These are phyloP conservation scores for Brachionichthys hirsutus DNA, from an alignment of 2,113 vertebrate species.

Conservation along the genomic window DNA sequence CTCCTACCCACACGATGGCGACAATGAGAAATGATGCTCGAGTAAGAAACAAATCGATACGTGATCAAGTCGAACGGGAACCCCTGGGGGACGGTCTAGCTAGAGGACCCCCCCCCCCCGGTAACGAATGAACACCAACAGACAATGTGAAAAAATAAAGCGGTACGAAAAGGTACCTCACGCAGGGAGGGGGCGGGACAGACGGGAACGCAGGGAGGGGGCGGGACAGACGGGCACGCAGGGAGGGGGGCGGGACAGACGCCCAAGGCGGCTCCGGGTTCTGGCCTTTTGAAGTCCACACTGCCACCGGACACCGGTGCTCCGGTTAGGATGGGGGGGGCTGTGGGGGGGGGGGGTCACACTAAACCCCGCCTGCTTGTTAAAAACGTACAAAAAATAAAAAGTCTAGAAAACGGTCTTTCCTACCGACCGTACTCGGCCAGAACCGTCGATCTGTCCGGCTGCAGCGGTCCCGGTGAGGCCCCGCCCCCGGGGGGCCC, in stretches of 20 bases:
- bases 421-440: slow-evolving; percentile 75
- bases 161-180: slow-evolving; percentile 63
- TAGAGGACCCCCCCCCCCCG: too few species aligned
- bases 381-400: slow-evolving; percentile 68
- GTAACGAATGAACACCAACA: slow-evolving; percentile 62
- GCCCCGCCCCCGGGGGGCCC: slow-evolving; percentile 10
- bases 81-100: slow-evolving; percentile 10
- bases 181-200: slow-evolving; percentile 51
- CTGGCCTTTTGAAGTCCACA: slow-evolving; percentile 56
- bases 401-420: slow-evolving; percentile 56
- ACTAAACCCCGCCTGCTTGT: slow-evolving; percentile 35
- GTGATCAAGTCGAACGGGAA: slow-evolving; percentile 83
- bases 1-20: slow-evolving; percentile 73
- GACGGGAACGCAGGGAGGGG: too few species aligned
- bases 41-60: slow-evolving; percentile 75
- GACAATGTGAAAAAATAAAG: slow-evolving; percentile 60
- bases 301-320: slow-evolving; percentile 33
- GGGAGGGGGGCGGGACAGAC: slow-evolving; percentile 34
- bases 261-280: slow-evolving; percentile 44
- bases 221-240: slow-evolving; percentile 18
- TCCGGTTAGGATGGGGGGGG: slow-evolving; percentile 19
- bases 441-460: slow-evolving; percentile 73
- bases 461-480: slow-evolving; percentile 53
- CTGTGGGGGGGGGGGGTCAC: slow-evolving; percentile 29
- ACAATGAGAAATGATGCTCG: slow-evolving; percentile 73